phyloP scores from a whole-genome alignment of 2,888 invertebrate species.

The Apomyelois bistriatella region DNA sequence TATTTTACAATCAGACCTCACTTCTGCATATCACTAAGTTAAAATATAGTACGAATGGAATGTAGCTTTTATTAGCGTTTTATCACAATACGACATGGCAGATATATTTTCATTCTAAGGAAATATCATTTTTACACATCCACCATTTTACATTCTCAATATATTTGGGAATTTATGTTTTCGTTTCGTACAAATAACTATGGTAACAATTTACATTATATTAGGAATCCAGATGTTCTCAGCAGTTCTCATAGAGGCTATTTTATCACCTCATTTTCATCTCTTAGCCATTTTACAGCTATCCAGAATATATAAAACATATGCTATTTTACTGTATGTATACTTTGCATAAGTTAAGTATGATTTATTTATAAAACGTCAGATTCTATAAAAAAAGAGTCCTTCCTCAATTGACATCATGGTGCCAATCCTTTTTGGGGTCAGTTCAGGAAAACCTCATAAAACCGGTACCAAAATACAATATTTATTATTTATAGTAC shows the following conservation, averaged over 20 bases:
- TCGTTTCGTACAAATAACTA: slow-evolving; percentile 57
- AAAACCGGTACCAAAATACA: too few species aligned
- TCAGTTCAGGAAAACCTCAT: too few species aligned
- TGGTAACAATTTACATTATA: slow-evolving; percentile 68
- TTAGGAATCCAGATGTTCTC: slow-evolving; percentile 32
- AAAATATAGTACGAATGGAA: slow-evolving; percentile 56
- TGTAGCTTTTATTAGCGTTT: slow-evolving; percentile 52
- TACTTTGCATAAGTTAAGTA: too few species aligned
- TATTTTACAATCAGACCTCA: slow-evolving; percentile 75
- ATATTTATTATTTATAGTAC: too few species aligned
- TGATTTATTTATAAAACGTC: too few species aligned
- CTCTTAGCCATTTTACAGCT: too few species aligned
- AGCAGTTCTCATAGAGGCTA: background rate
- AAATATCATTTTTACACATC: slow-evolving; percentile 31
- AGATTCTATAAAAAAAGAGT: too few species aligned
- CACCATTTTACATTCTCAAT: slow-evolving; percentile 19
- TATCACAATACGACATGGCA: slow-evolving; percentile 73
- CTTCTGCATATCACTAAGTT: slow-evolving; percentile 59
- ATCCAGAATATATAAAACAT: too few species aligned
- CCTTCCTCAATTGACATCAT: too few species aligned
- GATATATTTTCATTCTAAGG: slow-evolving; percentile 41
- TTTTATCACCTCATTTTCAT: background rate
- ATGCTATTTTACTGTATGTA: too few species aligned
- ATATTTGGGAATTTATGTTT: slow-evolving; percentile 33
- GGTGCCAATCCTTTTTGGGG: too few species aligned